These are phyloP conservation scores for Gnathonemus echidnorhynchus DNA, from an alignment of 2,113 vertebrate genomes.

Conservation along the genomic window DNA sequence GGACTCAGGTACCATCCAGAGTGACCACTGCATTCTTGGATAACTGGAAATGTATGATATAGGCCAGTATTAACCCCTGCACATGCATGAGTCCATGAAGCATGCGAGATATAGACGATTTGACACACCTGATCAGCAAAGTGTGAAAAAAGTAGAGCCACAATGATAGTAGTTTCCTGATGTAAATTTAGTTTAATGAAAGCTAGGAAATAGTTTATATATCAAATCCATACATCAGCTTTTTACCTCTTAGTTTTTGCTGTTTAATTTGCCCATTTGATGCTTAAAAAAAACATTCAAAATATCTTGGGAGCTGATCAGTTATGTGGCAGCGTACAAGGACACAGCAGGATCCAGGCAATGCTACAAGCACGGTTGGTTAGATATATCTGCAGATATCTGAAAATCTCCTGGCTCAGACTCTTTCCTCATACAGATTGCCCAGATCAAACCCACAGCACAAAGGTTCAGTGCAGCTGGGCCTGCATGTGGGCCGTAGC, in stretches of 20 bases:
- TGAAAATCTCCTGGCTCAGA: not conserved
- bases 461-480: not conserved
- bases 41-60: not conserved
- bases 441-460: not conserved
- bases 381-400: not conserved
- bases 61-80: not conserved
- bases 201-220: not conserved
- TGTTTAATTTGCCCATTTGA: not conserved
- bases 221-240: not conserved
- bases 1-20: not conserved
- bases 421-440: not conserved
- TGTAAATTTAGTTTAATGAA: not conserved
- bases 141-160: not conserved
- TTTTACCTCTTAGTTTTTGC: not conserved
- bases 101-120: not conserved
- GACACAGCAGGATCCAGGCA: not conserved
- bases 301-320: not conserved
- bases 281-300: not conserved
- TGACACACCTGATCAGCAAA: not conserved
- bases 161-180: not conserved
- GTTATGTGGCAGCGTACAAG: not conserved
- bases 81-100: not conserved
- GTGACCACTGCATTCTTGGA: not conserved
- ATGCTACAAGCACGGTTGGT: not conserved
- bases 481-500: not conserved